A percentile compares a stretch with the other conserved stretches of the same genome.
phyloP scores from a whole-genome alignment of 2,888 invertebrate species.

The Trichogramma dendrolimi region DNA sequence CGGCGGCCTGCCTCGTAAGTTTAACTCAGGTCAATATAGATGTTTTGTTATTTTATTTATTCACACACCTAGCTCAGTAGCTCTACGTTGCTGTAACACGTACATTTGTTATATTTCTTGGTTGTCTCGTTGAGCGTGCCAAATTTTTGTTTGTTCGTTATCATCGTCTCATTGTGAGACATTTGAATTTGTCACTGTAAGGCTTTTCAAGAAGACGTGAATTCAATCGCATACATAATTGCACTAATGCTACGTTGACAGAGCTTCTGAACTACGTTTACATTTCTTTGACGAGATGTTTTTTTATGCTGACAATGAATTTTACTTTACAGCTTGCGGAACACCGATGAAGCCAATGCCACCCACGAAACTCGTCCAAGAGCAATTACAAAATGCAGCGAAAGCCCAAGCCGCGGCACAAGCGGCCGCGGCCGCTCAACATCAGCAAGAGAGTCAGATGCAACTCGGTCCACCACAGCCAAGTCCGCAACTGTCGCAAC shows the following conservation, averaged over 20 bases:
- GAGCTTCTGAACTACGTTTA: constrained; percentile 32
- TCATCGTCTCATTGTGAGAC: too few relatives aligned
- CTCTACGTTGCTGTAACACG: constrained; percentile 22
- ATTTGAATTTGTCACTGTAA: too few relatives aligned
- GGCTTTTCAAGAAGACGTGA: too few relatives aligned
- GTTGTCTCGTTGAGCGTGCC: too few relatives aligned
- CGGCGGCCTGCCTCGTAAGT: constrained; percentile 78
- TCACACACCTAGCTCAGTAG: constrained; percentile 36
- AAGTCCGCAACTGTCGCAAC: constrained; percentile 45
- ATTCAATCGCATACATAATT: too few relatives aligned
- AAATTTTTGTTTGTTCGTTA: too few relatives aligned
- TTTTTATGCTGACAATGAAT: constrained; percentile 21
- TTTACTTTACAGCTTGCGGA: constrained; percentile 56
- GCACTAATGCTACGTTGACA: constrained; percentile 4
- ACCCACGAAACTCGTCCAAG: constrained; percentile 69
- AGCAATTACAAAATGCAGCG: constrained; percentile 49
- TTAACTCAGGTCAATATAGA: constrained; percentile 52
- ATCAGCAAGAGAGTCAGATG: constrained; percentile 49
- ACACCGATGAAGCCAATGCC: constrained; percentile 70
- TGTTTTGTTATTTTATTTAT: constrained; percentile 48
- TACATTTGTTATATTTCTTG: too few relatives aligned
- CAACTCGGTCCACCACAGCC: constrained; percentile 48
- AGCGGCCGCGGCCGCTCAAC: constrained; percentile 47
- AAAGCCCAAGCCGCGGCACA: constrained; percentile 49
- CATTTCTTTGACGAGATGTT: neutral